Conservation (phyloP, 2,113 vertebrate species). For the Coturnix japonica region DNA sequence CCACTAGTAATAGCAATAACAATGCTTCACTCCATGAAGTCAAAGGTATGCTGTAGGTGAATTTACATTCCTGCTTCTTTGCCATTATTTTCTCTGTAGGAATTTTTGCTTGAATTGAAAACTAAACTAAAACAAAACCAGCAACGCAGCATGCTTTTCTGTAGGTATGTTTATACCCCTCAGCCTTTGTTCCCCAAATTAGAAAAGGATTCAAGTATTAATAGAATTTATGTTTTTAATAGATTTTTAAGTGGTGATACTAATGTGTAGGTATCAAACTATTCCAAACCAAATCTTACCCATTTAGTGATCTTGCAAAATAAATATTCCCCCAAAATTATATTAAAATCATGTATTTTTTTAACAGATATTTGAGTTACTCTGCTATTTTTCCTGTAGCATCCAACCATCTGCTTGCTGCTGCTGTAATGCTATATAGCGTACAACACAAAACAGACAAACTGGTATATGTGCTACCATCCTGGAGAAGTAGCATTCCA, state of each 20-base stretch:
- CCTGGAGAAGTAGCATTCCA: background rate
- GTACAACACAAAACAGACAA: background rate
- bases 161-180: background rate
- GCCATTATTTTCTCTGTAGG: background rate
- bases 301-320: background rate
- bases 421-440: background rate
- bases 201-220: background rate
- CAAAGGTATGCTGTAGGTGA: slow-evolving; percentile 89
- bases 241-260: slow-evolving; percentile 21
- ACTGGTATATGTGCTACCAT: background rate
- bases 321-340: background rate
- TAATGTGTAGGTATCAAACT: background rate
- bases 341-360: background rate
- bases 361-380: background rate
- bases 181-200: slow-evolving; percentile 4
- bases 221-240: background rate
- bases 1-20: slow-evolving; percentile 97
- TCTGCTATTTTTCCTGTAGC: background rate
- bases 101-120: background rate
- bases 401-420: rapidly evolving
- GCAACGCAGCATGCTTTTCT: background rate
- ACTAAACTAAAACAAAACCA: background rate
- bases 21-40: slow-evolving; percentile 92
- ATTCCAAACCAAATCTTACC: background rate
- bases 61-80: slow-evolving; percentile 47